These are phyloP conservation scores for Trissolcus brochymenae DNA, from an alignment of 2,888 invertebrate species.

Conservation along the genomic window DNA sequence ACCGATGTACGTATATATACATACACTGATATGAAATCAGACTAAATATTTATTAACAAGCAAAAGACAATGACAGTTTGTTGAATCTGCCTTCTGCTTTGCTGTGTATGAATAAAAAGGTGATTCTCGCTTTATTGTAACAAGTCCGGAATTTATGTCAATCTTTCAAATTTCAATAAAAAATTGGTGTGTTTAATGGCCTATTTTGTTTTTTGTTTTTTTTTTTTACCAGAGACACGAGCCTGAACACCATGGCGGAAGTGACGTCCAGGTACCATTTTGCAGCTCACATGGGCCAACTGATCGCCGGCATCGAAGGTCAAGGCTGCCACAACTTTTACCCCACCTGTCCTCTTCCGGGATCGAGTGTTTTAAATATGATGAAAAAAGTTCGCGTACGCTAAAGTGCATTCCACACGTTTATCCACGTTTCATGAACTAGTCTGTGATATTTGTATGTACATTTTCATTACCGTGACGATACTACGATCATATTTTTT, in stretches of 20 bases:
- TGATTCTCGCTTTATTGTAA: background rate
- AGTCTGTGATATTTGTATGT: conserved; percentile 61
- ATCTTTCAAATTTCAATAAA: background rate
- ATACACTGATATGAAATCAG: no score
- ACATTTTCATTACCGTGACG: conserved; percentile 7
- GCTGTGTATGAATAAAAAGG: conserved; percentile 3
- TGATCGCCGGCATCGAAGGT: conserved; percentile 82
- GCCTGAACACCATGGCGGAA: conserved; percentile 81
- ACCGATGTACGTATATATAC: conserved; percentile 9
- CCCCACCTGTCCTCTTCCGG: conserved; percentile 81
- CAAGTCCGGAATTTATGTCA: background rate
- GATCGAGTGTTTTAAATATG: conserved; percentile 81
- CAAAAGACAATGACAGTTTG: conserved; percentile 11
- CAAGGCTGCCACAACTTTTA: conserved; percentile 83
- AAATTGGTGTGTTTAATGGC: background rate
- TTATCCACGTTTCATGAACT: conserved; percentile 1
- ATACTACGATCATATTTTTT: background rate
- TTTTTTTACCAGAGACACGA: conserved; percentile 79
- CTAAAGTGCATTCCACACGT: conserved; percentile 45
- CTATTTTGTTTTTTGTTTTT: conserved; percentile 24
- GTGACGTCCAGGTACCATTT: conserved; percentile 82
- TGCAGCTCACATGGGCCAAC: conserved; percentile 83
- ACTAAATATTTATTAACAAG: no score
- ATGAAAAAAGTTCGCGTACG: conserved; percentile 79
- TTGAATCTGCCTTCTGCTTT: conserved; percentile 8